Conservation (phyloP, 2,113 vertebrate genomes). For the Eretmochelys imbricata region DNA sequence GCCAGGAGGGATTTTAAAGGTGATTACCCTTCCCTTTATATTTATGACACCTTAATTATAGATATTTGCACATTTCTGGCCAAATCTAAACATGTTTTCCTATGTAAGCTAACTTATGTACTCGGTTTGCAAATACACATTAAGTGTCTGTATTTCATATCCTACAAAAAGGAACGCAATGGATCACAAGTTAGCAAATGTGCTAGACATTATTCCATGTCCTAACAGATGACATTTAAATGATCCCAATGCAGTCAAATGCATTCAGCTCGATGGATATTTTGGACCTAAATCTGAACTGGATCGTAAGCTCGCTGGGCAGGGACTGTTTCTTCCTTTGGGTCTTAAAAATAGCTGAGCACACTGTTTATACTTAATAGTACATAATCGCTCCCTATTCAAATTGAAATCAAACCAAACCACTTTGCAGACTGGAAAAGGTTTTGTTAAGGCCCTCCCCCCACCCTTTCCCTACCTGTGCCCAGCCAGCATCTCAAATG, state of each 20-base stretch:
- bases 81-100: background rate
- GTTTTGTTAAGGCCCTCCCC: background rate
- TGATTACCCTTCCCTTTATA: too few species aligned
- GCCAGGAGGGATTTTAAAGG: too few species aligned
- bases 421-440: background rate
- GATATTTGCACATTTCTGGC: background rate
- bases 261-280: background rate
- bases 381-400: background rate
- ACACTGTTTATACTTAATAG: background rate
- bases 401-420: background rate
- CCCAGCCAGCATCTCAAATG: background rate
- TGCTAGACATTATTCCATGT: background rate
- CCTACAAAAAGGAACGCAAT: background rate
- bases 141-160: background rate
- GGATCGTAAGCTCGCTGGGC: background rate
- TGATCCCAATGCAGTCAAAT: background rate
- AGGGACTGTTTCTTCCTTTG: background rate
- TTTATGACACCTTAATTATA: background rate
- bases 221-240: background rate
- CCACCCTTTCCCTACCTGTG: too few species aligned
- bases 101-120: background rate
- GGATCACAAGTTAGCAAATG: background rate
- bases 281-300: background rate
- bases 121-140: background rate
- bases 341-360: background rate